These are phyloP conservation scores for Leptinotarsa undecemlineata DNA, from an alignment of 1,140 invertebrate genomes.

Conservation along the genomic window DNA sequence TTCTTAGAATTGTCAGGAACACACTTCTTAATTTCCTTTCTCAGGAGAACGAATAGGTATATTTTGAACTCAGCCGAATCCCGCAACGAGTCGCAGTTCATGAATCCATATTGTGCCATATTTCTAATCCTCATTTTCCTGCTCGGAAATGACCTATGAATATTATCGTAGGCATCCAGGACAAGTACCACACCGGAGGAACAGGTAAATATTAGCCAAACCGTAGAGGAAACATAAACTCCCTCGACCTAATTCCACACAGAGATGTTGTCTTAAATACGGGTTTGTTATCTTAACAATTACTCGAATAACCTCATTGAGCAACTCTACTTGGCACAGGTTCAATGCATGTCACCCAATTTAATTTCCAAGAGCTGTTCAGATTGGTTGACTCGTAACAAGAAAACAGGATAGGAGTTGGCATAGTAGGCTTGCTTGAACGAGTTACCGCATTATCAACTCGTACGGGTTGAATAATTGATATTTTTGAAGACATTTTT, in stretches of 20 bases:
- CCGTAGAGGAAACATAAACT: not conserved
- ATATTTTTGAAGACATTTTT: no score
- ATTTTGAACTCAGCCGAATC: no score
- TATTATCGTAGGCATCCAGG: not conserved
- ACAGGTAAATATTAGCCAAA: not conserved
- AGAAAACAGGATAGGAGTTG: not conserved
- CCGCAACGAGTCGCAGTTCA: no score
- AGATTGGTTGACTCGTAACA: not conserved
- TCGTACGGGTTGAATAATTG: no score
- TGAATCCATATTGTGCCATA: no score
- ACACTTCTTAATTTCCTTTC: no score
- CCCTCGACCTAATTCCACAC: not conserved
- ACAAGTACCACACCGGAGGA: not conserved
- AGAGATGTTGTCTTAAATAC: not conserved
- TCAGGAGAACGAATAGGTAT: no score
- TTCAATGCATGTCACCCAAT: slow-evolving; percentile 14
- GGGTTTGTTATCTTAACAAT: slow-evolving; percentile 7
- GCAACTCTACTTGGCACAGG: slow-evolving; percentile 15
- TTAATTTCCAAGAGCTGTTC: slow-evolving; percentile 1
- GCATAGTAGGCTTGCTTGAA: no score
- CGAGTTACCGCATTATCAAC: no score
- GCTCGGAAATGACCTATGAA: not conserved
- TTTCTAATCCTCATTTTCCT: not conserved
- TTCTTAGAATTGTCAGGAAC: no score
- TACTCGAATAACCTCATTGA: slow-evolving; percentile 15